Evolutionary conservation across 2,888 invertebrate species (phyloP), one percentile per base, ranked within the genome.

Genomic region (Chymomyza procnemis): DNA sequence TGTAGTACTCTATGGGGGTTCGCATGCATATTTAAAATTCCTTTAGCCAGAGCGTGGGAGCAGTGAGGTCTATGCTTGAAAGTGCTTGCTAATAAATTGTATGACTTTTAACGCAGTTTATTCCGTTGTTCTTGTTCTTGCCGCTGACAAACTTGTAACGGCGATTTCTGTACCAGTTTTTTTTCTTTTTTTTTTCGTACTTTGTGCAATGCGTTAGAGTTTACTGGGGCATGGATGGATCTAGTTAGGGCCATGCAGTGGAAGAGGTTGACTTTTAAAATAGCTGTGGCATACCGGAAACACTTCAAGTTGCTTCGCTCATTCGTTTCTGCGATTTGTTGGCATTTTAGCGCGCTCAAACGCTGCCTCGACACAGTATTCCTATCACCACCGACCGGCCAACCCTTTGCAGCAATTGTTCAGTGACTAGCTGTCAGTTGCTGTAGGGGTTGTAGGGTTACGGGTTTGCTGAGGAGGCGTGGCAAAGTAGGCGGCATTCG

Each of bases 281-380:
- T 88, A 75, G 78, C 78, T 88, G 88, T 73, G 88, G 87, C 82
- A 86, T 88, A 74, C 88, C 88, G 85, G 87, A 86, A 84, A 82
- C 79, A 79, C 78, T 86, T 87, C 80, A 75, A 86, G 77, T 85
- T 81, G 78, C 81, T 75, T 72, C 76, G 77, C 87, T 87, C 85
- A 85, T 82, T 85, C 88, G 78, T 84, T 84, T 78, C 87, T 84
- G 81, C 87, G 87, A 88, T 88, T 85, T 85, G 86, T 78, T 80
- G 80, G 86, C 82, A 83, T 84, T 86, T 86, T 87, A 88, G 78
- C 81, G 77, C 73, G 69, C 71, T 71, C 71, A 69, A 66, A 66
- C 56, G 57, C 70, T 59, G 67, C 47, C 75, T 71, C 72, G 67
- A 66, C 71, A 64, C 64, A 4, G 22, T 21, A 4, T 6, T 6